These are phyloP conservation scores for Brachionus plicatilis DNA, from an alignment of 1,140 invertebrate species.

Conservation along the genomic window DNA sequence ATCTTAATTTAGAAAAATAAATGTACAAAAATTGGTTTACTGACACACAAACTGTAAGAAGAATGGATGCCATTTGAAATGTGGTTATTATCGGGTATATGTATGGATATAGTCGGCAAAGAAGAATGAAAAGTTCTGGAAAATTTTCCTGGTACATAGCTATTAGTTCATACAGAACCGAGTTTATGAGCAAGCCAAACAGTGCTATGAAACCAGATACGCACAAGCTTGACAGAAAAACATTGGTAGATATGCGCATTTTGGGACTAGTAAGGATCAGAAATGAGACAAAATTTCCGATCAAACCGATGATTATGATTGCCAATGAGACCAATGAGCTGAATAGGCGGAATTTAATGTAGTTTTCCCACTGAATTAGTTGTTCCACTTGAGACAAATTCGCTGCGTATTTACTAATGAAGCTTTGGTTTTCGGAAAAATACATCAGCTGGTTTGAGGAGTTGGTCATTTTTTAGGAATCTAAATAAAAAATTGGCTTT, in stretches of 20 bases:
- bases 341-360: not conserved
- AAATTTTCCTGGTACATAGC: not conserved
- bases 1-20: not conserved
- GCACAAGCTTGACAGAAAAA: conserved; percentile 16
- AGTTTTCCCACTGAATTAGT: not conserved
- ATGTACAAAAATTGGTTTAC: conserved; percentile 25
- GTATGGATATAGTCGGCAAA: conserved; percentile 3
- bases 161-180: not conserved
- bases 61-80: conserved; percentile 18
- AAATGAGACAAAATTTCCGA: conserved; percentile 1
- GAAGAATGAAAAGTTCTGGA: not conserved
- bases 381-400: not conserved
- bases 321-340: conserved; percentile 11
- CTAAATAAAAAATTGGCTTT: not conserved
- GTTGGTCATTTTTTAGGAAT: not conserved
- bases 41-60: conserved; percentile 22
- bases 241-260: conserved; percentile 5
- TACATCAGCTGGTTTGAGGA: not conserved
- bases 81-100: conserved; percentile 7
- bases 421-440: not conserved
- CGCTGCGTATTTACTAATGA: not conserved
- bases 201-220: not conserved
- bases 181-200: not conserved
- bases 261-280: not conserved
- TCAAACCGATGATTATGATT: not conserved